phyloP scores from a whole-genome alignment of 2,888 invertebrate species.

The Microctonus hyperodae region DNA sequence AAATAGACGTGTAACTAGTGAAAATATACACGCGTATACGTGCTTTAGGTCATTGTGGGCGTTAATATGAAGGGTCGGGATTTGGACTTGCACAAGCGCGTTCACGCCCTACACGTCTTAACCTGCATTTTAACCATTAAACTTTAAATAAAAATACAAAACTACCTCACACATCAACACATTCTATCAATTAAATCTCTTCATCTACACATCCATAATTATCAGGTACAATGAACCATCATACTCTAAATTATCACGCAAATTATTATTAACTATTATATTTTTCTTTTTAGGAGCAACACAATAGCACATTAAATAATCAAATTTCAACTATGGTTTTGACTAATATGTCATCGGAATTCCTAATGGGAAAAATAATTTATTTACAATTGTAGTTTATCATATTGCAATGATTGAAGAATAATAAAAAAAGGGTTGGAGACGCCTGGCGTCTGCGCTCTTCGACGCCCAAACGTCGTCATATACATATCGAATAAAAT shows the following conservation, averaged over 20 bases:
- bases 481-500: constrained; percentile 16
- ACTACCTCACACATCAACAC: too few relatives aligned
- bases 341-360: not conserved
- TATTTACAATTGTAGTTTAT: not conserved
- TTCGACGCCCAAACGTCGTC: constrained; percentile 16
- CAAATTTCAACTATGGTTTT: not conserved
- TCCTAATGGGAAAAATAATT: not conserved
- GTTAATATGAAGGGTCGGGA: constrained; percentile 10
- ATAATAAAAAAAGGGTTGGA: constrained; percentile 17
- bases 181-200: too few relatives aligned
- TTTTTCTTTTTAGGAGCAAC: constrained; percentile 32
- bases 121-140: too few relatives aligned
- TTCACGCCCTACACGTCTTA: too few relatives aligned
- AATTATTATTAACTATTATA: too few relatives aligned
- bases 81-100: constrained; percentile 7
- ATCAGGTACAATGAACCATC: too few relatives aligned
- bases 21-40: constrained; percentile 28
- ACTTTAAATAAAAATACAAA: too few relatives aligned
- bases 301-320: constrained; percentile 27
- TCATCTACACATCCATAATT: too few relatives aligned
- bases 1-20: constrained; percentile 12
- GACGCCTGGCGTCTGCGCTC: constrained; percentile 38
- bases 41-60: too few relatives aligned
- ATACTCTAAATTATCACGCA: too few relatives aligned
- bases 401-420: not conserved